Percentiles rank a stretch among this genome's conserved stretches.
Conservation (phyloP, 2,888 invertebrate genomes). For the Ochropleura leucogaster region DNA sequence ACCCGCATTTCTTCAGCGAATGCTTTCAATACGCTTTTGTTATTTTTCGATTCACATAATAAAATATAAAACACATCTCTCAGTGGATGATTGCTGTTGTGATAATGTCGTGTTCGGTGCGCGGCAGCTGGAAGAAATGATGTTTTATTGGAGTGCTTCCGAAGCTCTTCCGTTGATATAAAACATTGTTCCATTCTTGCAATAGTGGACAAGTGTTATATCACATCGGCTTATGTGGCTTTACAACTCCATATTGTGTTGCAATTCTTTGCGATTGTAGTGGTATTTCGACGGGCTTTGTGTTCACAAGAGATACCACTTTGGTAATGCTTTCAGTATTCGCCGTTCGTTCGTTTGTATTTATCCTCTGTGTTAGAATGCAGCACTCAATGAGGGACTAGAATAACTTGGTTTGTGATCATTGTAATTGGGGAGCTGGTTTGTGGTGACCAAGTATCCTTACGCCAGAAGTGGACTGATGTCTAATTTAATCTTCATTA, state of each 20-base stretch:
- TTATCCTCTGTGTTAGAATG: constrained; percentile 34
- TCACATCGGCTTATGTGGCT: constrained; percentile 66
- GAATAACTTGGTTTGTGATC: constrained; percentile 33
- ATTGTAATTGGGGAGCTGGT: constrained; percentile 19
- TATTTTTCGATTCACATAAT: constrained; percentile 53
- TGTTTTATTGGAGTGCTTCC: constrained; percentile 75
- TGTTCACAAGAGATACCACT: constrained; percentile 59
- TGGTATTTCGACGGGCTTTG: constrained; percentile 60
- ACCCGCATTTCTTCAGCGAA: constrained; percentile 18
- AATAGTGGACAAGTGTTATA: constrained; percentile 68
- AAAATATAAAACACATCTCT: constrained; percentile 60
- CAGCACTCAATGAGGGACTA: constrained; percentile 43
- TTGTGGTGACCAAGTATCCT: neutral
- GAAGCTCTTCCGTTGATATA: constrained; percentile 68
- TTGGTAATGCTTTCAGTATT: constrained; percentile 61
- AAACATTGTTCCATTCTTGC: constrained; percentile 71
- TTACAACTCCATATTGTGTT: constrained; percentile 65
- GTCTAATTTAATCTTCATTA: constrained; percentile 11
- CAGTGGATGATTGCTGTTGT: constrained; percentile 65
- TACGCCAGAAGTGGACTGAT: neutral
- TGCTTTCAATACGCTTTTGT: constrained; percentile 40
- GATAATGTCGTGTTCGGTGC: constrained; percentile 69
- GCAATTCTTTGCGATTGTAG: constrained; percentile 63
- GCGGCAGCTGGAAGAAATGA: constrained; percentile 67
- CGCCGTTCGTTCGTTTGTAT: constrained; percentile 50